Conservation (phyloP, 2,888 invertebrate species). For the Allacma fusca region DNA sequence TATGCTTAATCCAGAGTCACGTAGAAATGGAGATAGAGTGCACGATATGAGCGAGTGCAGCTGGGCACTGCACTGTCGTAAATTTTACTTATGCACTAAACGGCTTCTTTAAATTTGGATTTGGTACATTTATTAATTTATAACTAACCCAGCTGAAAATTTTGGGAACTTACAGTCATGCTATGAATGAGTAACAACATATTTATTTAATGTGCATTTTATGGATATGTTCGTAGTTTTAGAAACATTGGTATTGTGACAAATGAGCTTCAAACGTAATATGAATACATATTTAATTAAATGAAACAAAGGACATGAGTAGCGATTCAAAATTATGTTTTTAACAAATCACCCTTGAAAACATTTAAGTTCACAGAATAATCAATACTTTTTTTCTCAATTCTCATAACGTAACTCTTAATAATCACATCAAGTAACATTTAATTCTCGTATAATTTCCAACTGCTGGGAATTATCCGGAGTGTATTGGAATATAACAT, state of each 20-base stretch:
- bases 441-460: too few species aligned
- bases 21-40: too few species aligned
- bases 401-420: too few species aligned
- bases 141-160: background rate
- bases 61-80: too few species aligned
- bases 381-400: background rate
- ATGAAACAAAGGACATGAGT: conserved; percentile 11
- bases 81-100: background rate
- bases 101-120: background rate
- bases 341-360: background rate
- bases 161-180: background rate
- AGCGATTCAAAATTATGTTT: conserved; percentile 4
- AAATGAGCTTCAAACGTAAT: background rate
- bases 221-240: background rate
- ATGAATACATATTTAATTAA: background rate
- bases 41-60: too few species aligned
- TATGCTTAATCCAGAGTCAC: too few species aligned
- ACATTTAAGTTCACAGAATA: too few species aligned
- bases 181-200: background rate
- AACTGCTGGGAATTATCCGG: background rate
- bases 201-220: too few species aligned
- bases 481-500: background rate
- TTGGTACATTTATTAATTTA: background rate
- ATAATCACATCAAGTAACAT: too few species aligned
- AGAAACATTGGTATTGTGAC: background rate